Conservation (phyloP, 2,113 vertebrate species). For the Theristicus caerulescens region DNA sequence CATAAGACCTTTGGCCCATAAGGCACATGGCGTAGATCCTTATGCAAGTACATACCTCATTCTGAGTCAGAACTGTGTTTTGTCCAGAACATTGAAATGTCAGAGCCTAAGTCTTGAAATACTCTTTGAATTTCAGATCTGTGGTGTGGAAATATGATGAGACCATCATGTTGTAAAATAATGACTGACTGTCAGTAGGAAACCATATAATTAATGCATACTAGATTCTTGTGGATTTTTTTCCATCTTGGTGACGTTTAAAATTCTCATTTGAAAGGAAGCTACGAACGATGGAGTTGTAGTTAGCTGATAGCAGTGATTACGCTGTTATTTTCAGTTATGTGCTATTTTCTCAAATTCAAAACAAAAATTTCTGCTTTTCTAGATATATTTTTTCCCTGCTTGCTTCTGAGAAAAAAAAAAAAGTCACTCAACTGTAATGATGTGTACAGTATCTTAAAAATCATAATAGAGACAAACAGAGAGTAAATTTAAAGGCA, state of each 20-base stretch:
- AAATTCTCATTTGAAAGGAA: not conserved
- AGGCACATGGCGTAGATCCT: fast-evolving
- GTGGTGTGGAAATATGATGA: not conserved
- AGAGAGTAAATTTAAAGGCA: not conserved
- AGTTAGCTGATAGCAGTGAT: not conserved
- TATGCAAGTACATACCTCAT: not conserved
- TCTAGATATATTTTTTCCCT: not conserved
- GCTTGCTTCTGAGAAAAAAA: not conserved
- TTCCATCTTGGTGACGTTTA: not conserved
- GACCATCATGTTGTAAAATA: not conserved
- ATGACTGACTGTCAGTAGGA: not conserved
- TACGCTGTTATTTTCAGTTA: not conserved
- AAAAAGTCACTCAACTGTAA: not conserved
- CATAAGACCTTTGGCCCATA: not conserved
- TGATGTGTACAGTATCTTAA: not conserved
- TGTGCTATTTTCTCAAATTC: not conserved
- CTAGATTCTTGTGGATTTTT: not conserved
- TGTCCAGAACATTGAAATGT: not conserved
- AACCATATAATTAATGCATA: not conserved
- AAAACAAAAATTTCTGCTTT: not conserved
- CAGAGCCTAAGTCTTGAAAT: not conserved
- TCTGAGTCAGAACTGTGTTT: not conserved
- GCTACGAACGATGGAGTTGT: not conserved
- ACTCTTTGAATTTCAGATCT: not conserved
- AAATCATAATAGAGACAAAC: not conserved